phyloP scores from a whole-genome alignment of 1,140 invertebrate species.

The Bathynomus jamesi region DNA sequence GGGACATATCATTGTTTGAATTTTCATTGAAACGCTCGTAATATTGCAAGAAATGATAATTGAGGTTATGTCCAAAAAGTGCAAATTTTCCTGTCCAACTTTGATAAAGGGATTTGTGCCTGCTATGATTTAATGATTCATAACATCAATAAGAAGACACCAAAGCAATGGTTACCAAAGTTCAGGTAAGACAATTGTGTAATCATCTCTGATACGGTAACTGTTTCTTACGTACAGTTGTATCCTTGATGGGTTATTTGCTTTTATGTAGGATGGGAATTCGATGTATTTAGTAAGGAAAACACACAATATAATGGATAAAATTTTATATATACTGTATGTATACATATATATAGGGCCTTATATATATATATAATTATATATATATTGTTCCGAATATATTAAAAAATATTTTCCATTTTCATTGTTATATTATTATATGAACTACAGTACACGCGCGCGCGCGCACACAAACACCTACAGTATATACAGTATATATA shows the following conservation, averaged over 20 bases:
- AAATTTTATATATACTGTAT: neutral
- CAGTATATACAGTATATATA: neutral
- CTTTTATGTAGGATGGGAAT: neutral
- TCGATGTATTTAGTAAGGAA: neutral
- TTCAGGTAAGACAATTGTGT: neutral
- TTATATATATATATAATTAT: conserved; percentile 14
- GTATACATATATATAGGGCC: conserved; percentile 1
- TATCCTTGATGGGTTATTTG: neutral
- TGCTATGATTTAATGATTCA: no score
- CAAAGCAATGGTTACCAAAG: no score
- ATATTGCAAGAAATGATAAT: no score
- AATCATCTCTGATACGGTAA: neutral
- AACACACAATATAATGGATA: neutral
- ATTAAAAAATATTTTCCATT: neutral
- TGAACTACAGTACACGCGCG: neutral
- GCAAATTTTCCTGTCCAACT: no score
- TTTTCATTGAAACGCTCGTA: no score
- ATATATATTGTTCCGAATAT: neutral
- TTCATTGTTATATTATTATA: conserved; percentile 2
- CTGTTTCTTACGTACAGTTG: neutral
- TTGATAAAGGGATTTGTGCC: no score
- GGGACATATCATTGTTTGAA: no score
- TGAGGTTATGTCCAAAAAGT: no score
- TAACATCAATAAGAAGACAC: no score
- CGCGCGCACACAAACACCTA: neutral